These are phyloP conservation scores for Amphibalanus amphitrite DNA, from an alignment of 1,140 invertebrate species.

Conservation along the genomic window DNA sequence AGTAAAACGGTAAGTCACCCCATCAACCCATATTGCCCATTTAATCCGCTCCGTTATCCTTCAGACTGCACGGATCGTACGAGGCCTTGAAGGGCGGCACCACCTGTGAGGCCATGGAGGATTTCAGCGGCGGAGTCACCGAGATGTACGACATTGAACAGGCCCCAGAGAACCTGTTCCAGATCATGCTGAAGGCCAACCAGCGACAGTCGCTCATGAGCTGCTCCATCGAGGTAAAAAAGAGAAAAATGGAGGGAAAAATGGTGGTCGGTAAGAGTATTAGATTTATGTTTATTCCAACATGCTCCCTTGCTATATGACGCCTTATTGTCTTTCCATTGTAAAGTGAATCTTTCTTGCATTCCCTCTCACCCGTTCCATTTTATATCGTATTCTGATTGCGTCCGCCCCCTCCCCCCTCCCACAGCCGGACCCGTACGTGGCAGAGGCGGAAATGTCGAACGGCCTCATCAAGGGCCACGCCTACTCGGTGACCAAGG, in stretches of 20 bases:
- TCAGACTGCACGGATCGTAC: constrained; percentile 38
- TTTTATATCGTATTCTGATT: too few relatives aligned
- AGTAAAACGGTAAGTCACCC: too few relatives aligned
- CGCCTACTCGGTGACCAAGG: constrained; percentile 80
- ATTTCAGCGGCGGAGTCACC: constrained; percentile 23
- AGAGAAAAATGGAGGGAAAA: too few relatives aligned
- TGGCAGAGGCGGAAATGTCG: constrained; percentile 73
- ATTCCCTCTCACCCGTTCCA: too few relatives aligned
- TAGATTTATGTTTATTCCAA: too few relatives aligned
- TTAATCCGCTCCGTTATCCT: too few relatives aligned
- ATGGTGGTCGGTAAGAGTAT: too few relatives aligned
- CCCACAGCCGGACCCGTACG: constrained; percentile 59
- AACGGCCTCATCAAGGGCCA: constrained; percentile 87
- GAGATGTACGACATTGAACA: constrained; percentile 23
- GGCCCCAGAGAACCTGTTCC: constrained; percentile 28
- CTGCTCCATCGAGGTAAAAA: constrained; percentile 35
- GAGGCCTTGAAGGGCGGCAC: constrained; percentile 40
- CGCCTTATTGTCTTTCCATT: not conserved
- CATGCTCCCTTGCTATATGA: too few relatives aligned
- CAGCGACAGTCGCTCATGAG: constrained; percentile 36
- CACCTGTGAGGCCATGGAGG: constrained; percentile 36
- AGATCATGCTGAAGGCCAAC: constrained; percentile 31
- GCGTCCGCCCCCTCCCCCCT: not conserved
- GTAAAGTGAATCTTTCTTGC: too few relatives aligned
- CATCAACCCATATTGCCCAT: too few relatives aligned